Base-by-base conservation (phyloP, 2,113 vertebrate genomes). In the Uropsilus gracilis region DNA sequence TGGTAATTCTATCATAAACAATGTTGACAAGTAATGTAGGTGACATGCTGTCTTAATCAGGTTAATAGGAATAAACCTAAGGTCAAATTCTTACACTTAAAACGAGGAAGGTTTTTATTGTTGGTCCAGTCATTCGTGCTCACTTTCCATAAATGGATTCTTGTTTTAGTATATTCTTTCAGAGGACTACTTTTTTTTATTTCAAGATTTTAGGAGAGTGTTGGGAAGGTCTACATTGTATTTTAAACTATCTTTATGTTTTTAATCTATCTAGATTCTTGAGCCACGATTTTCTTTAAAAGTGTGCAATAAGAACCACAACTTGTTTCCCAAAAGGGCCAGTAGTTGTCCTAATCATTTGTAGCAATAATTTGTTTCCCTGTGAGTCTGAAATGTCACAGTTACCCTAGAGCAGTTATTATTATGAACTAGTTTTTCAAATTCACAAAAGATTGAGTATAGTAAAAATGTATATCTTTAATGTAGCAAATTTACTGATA, bases 271-370 rank as follows among this genome's bases (percentile, higher is more conserved):
- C 34, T 84, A 63, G 28, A 61, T 69, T 53, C 76, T 96, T 85
- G 71, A 90, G 30, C n/a, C 39, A 75, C 32, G 34, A 17, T 96
- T 59, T 93, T 93, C 76, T 89, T 5, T 92, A 61, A 85, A 85
- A 18, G 6, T 94, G 8, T 88, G 61, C 89, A 5, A 12, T 68
- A 90, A 34, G 17, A 91, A 72, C 24, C 6, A 64, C 82, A 95
- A 71, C 6, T 24, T 78, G 71, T 85, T 57, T 44, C 30, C 53
- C 39, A 90, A 53, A 86, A 76, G 80, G 53, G 32, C 63, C 20
- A 12, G 57, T 32, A 71, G 8, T 86, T 75, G 20, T 57, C 84
- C 37, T 8, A 48, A 4, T 93, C 28, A 91, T 69, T 92, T 90
- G 34, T 39, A 46, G 24, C 63, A 86, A 83, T 84, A 10, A 30